Conservation (phyloP, 2,888 invertebrate species). For the Congeria kusceri region DNA sequence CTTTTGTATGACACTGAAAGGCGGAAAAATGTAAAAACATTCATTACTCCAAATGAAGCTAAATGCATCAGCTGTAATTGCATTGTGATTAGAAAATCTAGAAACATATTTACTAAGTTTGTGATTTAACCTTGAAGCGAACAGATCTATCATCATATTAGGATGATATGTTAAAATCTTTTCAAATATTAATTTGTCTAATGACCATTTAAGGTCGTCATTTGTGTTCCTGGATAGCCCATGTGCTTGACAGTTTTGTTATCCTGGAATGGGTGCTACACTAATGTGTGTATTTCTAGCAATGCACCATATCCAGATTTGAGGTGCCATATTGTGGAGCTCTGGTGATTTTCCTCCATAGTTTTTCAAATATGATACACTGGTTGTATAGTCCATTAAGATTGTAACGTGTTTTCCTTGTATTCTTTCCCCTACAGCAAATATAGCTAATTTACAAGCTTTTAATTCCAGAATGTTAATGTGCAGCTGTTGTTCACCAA, state of each 20-base stretch:
- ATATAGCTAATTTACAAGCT: conserved; percentile 32
- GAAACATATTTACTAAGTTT: conserved; percentile 31
- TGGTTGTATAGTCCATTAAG: conserved; percentile 55
- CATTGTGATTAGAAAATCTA: conserved; percentile 13
- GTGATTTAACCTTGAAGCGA: conserved; percentile 37
- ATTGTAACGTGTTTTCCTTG: conserved; percentile 36
- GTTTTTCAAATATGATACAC: conserved; percentile 35
- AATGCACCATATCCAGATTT: conserved; percentile 47
- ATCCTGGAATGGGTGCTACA: conserved; percentile 41
- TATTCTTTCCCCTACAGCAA: conserved; percentile 8
- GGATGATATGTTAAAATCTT: conserved; percentile 9
- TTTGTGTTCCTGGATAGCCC: conserved; percentile 18
- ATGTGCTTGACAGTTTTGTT: conserved; percentile 24
- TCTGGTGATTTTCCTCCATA: conserved; percentile 30
- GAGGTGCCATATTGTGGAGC: conserved; percentile 36
- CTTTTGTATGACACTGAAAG: conserved; percentile 33
- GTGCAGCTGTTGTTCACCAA: conserved; percentile 21
- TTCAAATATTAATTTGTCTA: conserved; percentile 28
- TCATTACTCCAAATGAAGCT: conserved; percentile 21
- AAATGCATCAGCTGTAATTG: conserved; percentile 36
- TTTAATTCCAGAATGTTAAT: conserved; percentile 51
- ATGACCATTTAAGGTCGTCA: conserved; percentile 39
- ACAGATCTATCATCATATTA: conserved; percentile 24
- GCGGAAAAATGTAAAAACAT: conserved; percentile 41
- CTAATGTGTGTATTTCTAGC: conserved; percentile 28